Percentiles rank a stretch among this genome's conserved stretches.
Conservation (phyloP, 2,888 invertebrate species). For the Parnassius glacialis region DNA sequence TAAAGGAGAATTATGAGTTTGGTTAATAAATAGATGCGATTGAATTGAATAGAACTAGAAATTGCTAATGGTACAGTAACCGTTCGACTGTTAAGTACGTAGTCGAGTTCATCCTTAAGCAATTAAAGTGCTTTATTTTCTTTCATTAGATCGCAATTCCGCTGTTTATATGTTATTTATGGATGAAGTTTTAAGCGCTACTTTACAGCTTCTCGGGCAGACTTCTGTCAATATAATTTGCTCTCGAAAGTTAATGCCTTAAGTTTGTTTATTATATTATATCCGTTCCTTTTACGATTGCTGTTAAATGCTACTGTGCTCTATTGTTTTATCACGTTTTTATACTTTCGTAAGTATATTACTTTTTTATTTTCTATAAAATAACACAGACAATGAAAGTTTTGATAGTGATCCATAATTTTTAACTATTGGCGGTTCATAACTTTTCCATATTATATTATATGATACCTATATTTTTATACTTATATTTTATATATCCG, state of each 20-base stretch:
- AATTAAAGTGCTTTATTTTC: constrained; percentile 60
- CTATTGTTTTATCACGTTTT: background rate
- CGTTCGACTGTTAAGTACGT: constrained; percentile 22
- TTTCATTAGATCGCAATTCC: constrained; percentile 57
- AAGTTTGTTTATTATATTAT: constrained; percentile 12
- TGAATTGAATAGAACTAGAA: constrained; percentile 36
- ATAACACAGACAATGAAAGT: no score
- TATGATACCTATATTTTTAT: no score
- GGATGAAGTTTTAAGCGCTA: constrained; percentile 43
- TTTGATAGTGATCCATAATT: no score
- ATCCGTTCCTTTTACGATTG: constrained; percentile 10
- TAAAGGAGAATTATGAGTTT: constrained; percentile 11
- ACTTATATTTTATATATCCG: no score
- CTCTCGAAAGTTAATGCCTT: constrained; percentile 12
- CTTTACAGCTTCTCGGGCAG: constrained; percentile 32
- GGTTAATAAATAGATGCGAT: constrained; percentile 23
- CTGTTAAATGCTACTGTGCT: background rate
- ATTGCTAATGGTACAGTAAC: constrained; percentile 43
- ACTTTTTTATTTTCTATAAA: no score
- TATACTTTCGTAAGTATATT: no score
- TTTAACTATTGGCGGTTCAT: no score
- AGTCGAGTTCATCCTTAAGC: constrained; percentile 50
- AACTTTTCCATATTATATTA: no score
- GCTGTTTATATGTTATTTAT: constrained; percentile 51
- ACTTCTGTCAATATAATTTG: constrained; percentile 33